Base-by-base conservation (phyloP, 2,797 vertebrate genomes). In the Liparis tanakae region DNA sequence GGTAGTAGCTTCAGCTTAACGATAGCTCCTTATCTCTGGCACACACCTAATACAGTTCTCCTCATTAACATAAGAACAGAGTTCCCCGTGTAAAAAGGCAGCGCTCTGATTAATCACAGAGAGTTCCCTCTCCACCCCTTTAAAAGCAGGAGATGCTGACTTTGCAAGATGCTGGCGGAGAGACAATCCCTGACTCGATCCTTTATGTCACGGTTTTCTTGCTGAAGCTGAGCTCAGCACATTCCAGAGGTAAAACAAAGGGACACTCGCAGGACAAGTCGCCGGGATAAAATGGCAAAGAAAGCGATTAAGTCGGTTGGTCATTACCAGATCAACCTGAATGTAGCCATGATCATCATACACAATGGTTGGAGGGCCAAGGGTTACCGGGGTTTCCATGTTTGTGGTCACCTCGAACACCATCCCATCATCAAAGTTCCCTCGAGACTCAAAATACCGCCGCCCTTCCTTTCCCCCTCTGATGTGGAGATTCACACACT, bases 401-500 rank as follows among this genome's bases (percentile, higher is more conserved):
- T 89, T 87, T 91, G 78, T 78, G 67, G 78, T 85, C 67, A 86
- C 70, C 50, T 76, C 37, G 10, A 80, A 79, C 65, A 79, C 85
- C 79, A 82, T 88, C 76, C 84, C 69, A 43, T 80, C 81, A 87
- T 91, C 86, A 89, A 90, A 92, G 88, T 81, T 59, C 30, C 50
- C 65, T 63, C 59, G 54, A 25, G 76, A 80, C 70, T 82, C 73
- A 70, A 87, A 89, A 87, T 79, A 76, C 58, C 14, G 1, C 67
- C 80, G 13, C 76, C 87, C 79, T 82, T 85, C 81, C 86, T 82
- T 50, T 74, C 25, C 73, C 73, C 72, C 81, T 91, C 75, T 88
- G 88, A 90, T 88, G 91, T 91, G 86, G 86, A 92, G 85, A 88
- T 87, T 78, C 64, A 80, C 82, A 84, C 85, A 82, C 76, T 82